A percentile compares a stretch with the other conserved stretches of the same genome.
Conservation (phyloP, 1,140 invertebrate species). For the Aporrectodea caliginosa region DNA sequence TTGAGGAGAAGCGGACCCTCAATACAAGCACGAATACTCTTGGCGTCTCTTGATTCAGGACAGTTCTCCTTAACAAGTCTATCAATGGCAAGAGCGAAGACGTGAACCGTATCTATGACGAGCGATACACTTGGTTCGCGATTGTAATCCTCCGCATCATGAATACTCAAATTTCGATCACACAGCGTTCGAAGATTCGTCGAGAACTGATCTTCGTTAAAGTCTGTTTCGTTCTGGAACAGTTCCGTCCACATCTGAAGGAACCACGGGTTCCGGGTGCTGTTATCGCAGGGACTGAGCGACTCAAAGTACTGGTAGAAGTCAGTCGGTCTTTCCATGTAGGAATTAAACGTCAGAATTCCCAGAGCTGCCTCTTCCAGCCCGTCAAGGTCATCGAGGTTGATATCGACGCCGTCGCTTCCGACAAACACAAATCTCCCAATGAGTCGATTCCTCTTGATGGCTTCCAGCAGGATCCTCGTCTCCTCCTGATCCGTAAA, state of each 20-base stretch:
- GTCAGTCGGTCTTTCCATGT: not conserved
- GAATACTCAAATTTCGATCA: not conserved
- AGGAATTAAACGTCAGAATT: constrained; percentile 10
- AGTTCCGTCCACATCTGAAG: constrained; percentile 28
- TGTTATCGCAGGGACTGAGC: not conserved
- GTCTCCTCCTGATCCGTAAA: constrained; percentile 30
- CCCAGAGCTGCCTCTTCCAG: constrained; percentile 23
- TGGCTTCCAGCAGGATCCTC: not conserved
- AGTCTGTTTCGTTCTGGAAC: constrained; percentile 1
- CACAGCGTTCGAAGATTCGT: no score
- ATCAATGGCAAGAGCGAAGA: constrained; percentile 27
- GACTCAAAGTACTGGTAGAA: constrained; percentile 25
- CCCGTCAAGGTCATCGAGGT: constrained; percentile 29
- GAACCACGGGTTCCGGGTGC: constrained; percentile 28
- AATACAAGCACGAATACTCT: constrained; percentile 33
- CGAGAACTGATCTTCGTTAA: no score
- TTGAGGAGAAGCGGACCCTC: constrained; percentile 31
- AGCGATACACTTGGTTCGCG: not conserved
- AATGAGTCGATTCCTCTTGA: constrained; percentile 1
- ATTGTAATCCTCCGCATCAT: not conserved
- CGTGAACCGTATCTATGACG: constrained; percentile 25
- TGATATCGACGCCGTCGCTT: constrained; percentile 28
- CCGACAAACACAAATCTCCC: constrained; percentile 26
- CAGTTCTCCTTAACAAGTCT: constrained; percentile 17
- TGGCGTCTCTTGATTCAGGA: not conserved